A percentile compares a stretch with the other conserved stretches of the same genome.
Conservation (phyloP, 2,113 vertebrate genomes). For the Apodemus sylvaticus region DNA sequence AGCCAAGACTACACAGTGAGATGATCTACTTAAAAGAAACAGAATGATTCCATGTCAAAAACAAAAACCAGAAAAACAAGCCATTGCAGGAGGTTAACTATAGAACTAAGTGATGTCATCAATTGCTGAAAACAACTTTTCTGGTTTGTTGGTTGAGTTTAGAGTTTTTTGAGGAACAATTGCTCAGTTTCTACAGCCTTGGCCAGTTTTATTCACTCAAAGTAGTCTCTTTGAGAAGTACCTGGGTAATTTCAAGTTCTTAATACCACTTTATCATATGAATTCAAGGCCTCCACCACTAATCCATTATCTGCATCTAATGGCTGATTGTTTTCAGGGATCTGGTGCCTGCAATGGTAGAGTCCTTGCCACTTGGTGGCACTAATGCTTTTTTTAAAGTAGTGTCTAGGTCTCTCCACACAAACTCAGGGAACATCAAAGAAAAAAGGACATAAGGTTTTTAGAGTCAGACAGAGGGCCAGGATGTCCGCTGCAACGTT, state of each 20-base stretch:
- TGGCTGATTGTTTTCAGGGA: slow-evolving; percentile 39
- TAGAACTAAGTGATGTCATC: not conserved
- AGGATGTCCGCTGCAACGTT: too few species aligned
- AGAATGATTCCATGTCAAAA: not conserved
- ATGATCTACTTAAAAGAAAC: not conserved
- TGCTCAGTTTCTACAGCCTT: not conserved
- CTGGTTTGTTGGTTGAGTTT: not conserved
- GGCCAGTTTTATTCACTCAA: not conserved
- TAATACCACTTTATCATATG: not conserved
- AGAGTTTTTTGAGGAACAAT: not conserved
- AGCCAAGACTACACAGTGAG: not conserved
- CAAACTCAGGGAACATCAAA: not conserved
- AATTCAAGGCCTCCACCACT: not conserved
- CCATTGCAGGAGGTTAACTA: not conserved
- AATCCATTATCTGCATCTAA: not conserved
- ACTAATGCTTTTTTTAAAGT: not conserved
- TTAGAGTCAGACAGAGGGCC: not conserved
- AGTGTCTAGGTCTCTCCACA: not conserved
- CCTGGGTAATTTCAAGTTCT: not conserved
- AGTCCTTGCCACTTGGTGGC: slow-evolving; percentile 40
- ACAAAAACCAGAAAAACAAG: not conserved
- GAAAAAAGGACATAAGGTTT: not conserved
- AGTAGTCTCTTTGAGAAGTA: not conserved
- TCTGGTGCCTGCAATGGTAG: slow-evolving; percentile 36
- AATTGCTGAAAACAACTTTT: not conserved